phyloP scores from a whole-genome alignment of 2,888 invertebrate species.

The Leptinotarsa haldemani region DNA sequence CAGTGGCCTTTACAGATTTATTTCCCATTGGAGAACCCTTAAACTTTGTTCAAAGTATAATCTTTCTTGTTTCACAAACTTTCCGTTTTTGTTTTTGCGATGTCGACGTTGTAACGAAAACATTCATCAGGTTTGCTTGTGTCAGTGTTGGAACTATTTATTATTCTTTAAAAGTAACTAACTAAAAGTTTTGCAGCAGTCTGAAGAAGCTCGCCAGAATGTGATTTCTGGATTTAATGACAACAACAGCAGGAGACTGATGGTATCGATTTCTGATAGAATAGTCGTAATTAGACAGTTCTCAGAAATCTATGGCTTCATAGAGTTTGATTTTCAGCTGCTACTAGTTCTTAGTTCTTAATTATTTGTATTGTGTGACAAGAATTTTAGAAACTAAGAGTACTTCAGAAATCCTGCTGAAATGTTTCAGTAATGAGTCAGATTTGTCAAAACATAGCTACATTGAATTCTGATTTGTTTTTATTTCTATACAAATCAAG shows the following conservation, averaged over 20 bases:
- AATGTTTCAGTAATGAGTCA: too few species aligned
- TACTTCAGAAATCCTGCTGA: too few species aligned
- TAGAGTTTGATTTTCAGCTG: too few species aligned
- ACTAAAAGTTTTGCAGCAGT: background rate
- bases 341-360: too few species aligned
- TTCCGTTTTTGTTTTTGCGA: constrained; percentile 9
- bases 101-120: constrained; percentile 12
- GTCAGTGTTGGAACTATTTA: constrained; percentile 2
- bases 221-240: constrained; percentile 4
- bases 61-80: constrained; percentile 15
- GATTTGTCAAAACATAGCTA: too few species aligned
- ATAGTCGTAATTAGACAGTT: background rate
- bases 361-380: too few species aligned
- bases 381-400: too few species aligned
- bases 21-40: constrained; percentile 14
- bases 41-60: constrained; percentile 18
- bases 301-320: background rate
- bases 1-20: constrained; percentile 17
- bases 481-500: too few species aligned
- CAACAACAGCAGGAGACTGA: background rate
- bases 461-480: too few species aligned
- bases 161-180: constrained; percentile 9
- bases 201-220: background rate
- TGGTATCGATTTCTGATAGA: background rate
- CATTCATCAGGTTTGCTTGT: constrained; percentile 10